phyloP scores from a whole-genome alignment of 2,888 invertebrate genomes.

The Molanna angustata region DNA sequence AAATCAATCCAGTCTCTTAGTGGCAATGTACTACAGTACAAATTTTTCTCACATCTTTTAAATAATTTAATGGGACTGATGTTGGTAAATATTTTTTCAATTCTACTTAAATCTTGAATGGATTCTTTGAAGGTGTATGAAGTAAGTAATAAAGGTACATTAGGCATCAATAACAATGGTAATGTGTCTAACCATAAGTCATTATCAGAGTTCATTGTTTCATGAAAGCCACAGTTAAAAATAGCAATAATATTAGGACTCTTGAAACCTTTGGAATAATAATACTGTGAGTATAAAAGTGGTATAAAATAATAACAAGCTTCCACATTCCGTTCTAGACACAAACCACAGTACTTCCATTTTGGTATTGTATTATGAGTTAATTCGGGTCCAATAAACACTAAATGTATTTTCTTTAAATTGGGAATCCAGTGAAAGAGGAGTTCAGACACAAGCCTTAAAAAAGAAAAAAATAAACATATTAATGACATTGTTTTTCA shows the following conservation, averaged over 20 bases:
- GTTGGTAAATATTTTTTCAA: conserved; percentile 4
- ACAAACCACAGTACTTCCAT: conserved; percentile 20
- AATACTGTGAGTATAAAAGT: conserved; percentile 22
- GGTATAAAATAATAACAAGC: conserved; percentile 11
- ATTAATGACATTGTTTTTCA: too few species aligned
- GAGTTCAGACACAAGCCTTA: conserved; percentile 38
- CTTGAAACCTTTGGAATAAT: conserved; percentile 3
- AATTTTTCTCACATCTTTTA: conserved; percentile 19
- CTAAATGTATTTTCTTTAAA: conserved; percentile 34
- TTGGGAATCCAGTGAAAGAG: conserved; percentile 39
- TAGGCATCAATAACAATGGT: conserved; percentile 17
- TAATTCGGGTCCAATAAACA: conserved; percentile 41
- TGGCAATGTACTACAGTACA: conserved; percentile 19
- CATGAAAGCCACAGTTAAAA: conserved; percentile 30
- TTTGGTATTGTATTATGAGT: conserved; percentile 1
- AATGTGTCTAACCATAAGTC: conserved; percentile 27
- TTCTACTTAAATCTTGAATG: conserved; percentile 20
- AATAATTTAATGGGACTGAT: conserved; percentile 5
- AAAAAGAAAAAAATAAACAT: conserved; percentile 9
- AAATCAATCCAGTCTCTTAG: conserved; percentile 27
- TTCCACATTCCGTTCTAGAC: conserved; percentile 14
- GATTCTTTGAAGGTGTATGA: conserved; percentile 28
- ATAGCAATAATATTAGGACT: conserved; percentile 19
- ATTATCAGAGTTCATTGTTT: conserved; percentile 15
- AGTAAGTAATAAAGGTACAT: conserved; percentile 24